phyloP scores from a whole-genome alignment of 1,140 invertebrate genomes.

The Cardiocondyla obscurior region DNA sequence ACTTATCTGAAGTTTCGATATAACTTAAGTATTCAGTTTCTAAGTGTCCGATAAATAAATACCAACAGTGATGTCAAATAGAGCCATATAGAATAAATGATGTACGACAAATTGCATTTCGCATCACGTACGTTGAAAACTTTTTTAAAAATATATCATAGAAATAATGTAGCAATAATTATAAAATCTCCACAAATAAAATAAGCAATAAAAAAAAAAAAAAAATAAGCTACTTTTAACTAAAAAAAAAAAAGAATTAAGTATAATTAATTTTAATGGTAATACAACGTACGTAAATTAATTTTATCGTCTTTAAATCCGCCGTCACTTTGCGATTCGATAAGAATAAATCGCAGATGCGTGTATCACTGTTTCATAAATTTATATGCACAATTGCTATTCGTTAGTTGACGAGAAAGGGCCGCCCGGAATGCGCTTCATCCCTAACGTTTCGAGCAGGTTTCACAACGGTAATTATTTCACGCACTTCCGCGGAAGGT shows the following conservation, averaged over 20 bases:
- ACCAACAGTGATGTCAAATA: background rate
- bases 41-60: background rate
- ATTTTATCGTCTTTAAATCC: background rate
- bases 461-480: constrained; percentile 55
- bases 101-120: background rate
- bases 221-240: background rate
- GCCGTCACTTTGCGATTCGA: background rate
- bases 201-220: background rate
- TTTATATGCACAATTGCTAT: constrained; percentile 38
- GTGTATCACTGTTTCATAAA: background rate
- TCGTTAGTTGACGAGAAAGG: constrained; percentile 32
- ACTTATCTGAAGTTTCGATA: constrained; percentile 1
- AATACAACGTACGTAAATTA: background rate
- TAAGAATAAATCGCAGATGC: background rate
- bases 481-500: constrained; percentile 57
- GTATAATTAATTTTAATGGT: background rate
- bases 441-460: constrained; percentile 11
- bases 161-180: background rate
- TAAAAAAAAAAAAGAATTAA: no score
- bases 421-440: background rate
- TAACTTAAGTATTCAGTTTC: background rate
- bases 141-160: background rate
- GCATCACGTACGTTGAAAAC: background rate
- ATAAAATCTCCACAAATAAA: background rate
- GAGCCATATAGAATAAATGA: background rate